Conservation (phyloP, 2,113 vertebrate genomes). For the Lamprotornis superbus region DNA sequence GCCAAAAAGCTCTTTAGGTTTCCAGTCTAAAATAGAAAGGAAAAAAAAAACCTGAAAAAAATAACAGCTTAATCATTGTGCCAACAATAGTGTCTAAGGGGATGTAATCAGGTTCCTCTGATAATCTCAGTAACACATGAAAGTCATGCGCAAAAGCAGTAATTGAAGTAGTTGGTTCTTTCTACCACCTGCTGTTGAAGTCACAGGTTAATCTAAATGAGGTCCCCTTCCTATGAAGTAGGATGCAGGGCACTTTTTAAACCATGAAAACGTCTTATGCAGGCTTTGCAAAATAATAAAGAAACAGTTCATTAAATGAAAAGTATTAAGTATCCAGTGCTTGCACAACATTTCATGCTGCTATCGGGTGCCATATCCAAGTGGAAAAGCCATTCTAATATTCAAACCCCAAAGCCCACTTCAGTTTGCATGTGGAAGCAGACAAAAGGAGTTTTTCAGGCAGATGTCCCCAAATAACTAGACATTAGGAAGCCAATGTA, state of each 20-base stretch:
- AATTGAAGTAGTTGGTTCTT: constrained; percentile 82
- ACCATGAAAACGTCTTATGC: constrained; percentile 73
- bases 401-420: constrained; percentile 56
- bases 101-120: constrained; percentile 80
- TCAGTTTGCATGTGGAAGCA: constrained; percentile 48
- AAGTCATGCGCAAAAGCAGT: constrained; percentile 78
- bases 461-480: constrained; percentile 64
- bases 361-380: constrained; percentile 37
- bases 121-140: constrained; percentile 83
- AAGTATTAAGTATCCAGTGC: constrained; percentile 61
- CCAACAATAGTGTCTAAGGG: constrained; percentile 81
- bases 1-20: constrained; percentile 79
- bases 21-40: constrained; percentile 57
- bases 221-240: constrained; percentile 73
- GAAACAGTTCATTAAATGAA: constrained; percentile 78
- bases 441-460: constrained; percentile 56
- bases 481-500: constrained; percentile 51
- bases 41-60: background rate
- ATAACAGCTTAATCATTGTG: constrained; percentile 81
- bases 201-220: constrained; percentile 85
- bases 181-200: constrained; percentile 83
- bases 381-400: constrained; percentile 42
- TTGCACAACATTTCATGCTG: constrained; percentile 59
- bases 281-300: constrained; percentile 77
- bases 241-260: constrained; percentile 74